Percentiles rank a stretch among this genome's conserved stretches.
Evolutionary conservation across 2,797 vertebrate genomes (phyloP).

Genomic region (Sibirionetta formosa): DNA sequence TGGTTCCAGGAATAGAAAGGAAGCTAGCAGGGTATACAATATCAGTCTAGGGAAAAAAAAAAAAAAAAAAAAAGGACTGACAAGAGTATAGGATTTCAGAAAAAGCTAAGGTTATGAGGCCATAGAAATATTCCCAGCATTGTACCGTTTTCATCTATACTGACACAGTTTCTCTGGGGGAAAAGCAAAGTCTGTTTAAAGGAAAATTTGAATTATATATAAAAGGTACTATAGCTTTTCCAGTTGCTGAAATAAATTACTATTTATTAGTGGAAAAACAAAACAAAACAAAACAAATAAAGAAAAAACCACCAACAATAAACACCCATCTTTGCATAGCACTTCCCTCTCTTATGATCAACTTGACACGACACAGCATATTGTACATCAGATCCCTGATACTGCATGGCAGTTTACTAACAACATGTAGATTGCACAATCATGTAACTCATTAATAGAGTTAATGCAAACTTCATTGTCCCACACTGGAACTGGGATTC

Average conservation of each 20-base stretch:
- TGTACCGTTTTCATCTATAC: background rate
- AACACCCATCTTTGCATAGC: background rate
- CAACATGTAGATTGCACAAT: background rate
- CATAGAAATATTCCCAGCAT: background rate
- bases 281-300: too few relatives aligned
- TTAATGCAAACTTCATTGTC: background rate
- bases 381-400: background rate
- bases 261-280: background rate
- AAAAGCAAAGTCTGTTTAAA: background rate
- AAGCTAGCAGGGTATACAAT: background rate
- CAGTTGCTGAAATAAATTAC: background rate
- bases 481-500: background rate
- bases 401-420: background rate
- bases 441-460: background rate
- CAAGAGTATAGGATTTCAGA: background rate
- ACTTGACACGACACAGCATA: background rate
- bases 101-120: background rate
- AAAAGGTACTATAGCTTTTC: background rate
- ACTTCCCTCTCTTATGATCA: background rate
- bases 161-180: background rate
- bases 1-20: background rate
- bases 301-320: accelerated
- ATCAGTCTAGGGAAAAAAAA: background rate
- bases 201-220: background rate
- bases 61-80: background rate